These are phyloP conservation scores for Drosophila parabipectinata DNA, from an alignment of 1,140 invertebrate species.

Conservation along the genomic window DNA sequence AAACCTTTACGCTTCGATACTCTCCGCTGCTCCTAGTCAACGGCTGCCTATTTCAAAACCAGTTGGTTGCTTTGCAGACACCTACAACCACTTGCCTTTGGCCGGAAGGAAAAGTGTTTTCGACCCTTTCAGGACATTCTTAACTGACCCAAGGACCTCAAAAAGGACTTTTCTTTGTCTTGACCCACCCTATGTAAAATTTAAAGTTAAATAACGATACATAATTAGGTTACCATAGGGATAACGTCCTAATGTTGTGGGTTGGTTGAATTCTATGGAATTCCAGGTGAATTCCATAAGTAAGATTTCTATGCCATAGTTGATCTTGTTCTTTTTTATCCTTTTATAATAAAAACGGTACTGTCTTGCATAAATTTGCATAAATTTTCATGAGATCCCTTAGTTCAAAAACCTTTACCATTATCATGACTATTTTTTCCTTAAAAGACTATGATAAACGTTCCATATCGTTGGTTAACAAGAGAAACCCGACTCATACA, in stretches of 20 bases:
- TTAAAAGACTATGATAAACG: too few relatives aligned
- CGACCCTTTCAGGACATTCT: slow-evolving; percentile 10
- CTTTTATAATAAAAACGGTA: too few relatives aligned
- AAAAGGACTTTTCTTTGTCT: neutral
- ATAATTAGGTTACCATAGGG: slow-evolving; percentile 1
- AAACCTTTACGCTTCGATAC: slow-evolving; percentile 67
- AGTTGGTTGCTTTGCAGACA: slow-evolving; percentile 40
- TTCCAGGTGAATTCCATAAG: neutral
- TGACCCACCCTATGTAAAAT: neutral
- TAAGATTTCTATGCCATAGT: neutral
- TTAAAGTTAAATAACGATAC: neutral
- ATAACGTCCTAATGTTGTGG: too few relatives aligned
- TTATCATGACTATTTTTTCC: too few relatives aligned
- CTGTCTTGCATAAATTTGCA: too few relatives aligned
- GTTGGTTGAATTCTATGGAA: neutral
- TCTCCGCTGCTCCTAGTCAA: slow-evolving; percentile 45
- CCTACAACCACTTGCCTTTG: slow-evolving; percentile 14
- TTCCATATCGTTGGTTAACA: too few relatives aligned
- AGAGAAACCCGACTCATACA: too few relatives aligned
- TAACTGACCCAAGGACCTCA: slow-evolving; percentile 9
- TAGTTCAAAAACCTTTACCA: too few relatives aligned
- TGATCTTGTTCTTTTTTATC: too few relatives aligned
- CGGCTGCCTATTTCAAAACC: slow-evolving; percentile 45
- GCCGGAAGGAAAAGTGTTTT: slow-evolving; percentile 1
- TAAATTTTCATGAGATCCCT: too few relatives aligned